Percentiles rank a stretch among this genome's conserved stretches.
These are phyloP conservation scores for Vulpes ferrilata DNA, from an alignment of 2,113 vertebrate genomes.

Conservation along the genomic window DNA sequence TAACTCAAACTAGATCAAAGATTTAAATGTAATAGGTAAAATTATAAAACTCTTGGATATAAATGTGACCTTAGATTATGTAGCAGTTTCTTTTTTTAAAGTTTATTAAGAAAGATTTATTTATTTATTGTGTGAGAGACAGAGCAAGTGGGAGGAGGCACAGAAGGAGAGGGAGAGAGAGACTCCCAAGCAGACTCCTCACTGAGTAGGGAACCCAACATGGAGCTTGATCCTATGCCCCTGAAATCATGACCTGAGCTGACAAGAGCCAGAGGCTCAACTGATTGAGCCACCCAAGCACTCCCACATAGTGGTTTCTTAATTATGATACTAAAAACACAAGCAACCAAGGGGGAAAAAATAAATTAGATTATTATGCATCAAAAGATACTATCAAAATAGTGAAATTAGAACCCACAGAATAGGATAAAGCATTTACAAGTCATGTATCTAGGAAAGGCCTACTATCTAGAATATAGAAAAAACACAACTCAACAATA, in stretches of 20 bases:
- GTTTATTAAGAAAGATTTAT: background rate
- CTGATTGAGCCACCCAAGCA: background rate
- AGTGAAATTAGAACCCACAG: background rate
- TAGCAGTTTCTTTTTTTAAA: background rate
- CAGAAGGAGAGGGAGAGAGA: background rate
- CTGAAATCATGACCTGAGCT: background rate
- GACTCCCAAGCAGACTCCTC: background rate
- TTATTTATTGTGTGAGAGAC: background rate
- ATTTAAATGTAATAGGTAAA: background rate
- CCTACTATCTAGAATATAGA: background rate
- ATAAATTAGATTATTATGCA: background rate
- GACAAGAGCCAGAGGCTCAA: background rate
- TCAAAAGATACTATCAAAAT: background rate
- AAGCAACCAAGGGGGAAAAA: background rate
- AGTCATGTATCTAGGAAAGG: background rate
- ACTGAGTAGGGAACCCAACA: background rate
- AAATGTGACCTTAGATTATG: background rate
- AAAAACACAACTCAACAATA: background rate
- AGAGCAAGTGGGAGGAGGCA: background rate
- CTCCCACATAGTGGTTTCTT: background rate
- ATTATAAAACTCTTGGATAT: background rate
- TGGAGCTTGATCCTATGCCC: background rate
- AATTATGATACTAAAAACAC: background rate
- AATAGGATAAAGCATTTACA: background rate
- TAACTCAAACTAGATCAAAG: background rate